Percentiles rank a stretch among this genome's conserved stretches.
phyloP scores from a whole-genome alignment of 1,140 invertebrate species.

The Brachionus rubens region DNA sequence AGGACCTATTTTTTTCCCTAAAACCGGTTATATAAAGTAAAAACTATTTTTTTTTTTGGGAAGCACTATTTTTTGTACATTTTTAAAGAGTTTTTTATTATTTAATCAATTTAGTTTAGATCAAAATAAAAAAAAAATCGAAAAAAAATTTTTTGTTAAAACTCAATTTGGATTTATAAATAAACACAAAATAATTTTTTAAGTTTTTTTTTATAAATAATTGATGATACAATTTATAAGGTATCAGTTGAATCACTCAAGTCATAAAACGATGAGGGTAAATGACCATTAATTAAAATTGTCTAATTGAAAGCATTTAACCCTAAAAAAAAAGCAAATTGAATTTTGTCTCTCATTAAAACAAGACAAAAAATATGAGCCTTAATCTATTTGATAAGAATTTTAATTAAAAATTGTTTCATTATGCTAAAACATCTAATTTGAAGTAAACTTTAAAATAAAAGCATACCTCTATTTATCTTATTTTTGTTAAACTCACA shows the following conservation, averaged over 20 bases:
- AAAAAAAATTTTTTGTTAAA: constrained; percentile 5
- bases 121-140: background rate
- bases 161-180: background rate
- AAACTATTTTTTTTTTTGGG: background rate
- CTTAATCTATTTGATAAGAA: too few species aligned
- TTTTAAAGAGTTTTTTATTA: background rate
- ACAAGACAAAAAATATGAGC: too few species aligned
- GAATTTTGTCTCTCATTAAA: too few species aligned
- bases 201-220: too few species aligned
- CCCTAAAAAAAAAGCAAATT: too few species aligned
- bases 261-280: background rate
- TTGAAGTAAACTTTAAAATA: background rate
- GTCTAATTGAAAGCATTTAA: too few species aligned
- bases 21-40: too few species aligned
- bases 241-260: background rate
- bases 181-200: background rate
- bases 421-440: too few species aligned
- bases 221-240: constrained; percentile 18
- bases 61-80: background rate
- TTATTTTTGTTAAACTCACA: background rate
- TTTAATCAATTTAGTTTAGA: background rate
- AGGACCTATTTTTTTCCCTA: too few species aligned
- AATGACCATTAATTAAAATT: too few species aligned
- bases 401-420: too few species aligned
- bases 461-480: background rate